A percentile compares a stretch with the other conserved stretches of the same genome.
These are phyloP conservation scores for Bothrops alternatus DNA, from an alignment of 2,797 vertebrate genomes.

Conservation along the genomic window DNA sequence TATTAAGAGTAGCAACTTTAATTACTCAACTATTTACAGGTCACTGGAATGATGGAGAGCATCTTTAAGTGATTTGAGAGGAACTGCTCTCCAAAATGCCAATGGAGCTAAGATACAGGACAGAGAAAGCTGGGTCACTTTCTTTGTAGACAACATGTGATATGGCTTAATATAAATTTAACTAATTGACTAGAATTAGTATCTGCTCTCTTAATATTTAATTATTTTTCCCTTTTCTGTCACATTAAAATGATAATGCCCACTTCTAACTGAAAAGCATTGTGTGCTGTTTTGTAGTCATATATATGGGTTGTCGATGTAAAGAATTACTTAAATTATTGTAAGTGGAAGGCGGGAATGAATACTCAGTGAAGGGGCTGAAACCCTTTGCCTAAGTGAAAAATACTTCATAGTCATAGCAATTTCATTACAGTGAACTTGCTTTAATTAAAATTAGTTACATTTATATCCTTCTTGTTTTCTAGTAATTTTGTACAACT, in stretches of 20 bases:
- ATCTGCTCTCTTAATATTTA: not conserved
- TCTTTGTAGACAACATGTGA: not conserved
- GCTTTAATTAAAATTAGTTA: constrained; percentile 4
- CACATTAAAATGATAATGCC: not conserved
- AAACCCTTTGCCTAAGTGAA: not conserved
- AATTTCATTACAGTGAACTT: constrained; percentile 4
- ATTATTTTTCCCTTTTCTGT: not conserved
- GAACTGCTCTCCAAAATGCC: not conserved
- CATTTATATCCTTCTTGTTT: constrained; percentile 29
- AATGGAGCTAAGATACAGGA: not conserved
- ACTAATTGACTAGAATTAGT: not conserved
- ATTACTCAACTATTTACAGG: not conserved
- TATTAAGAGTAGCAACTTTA: not conserved
- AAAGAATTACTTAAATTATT: not conserved
- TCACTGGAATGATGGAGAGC: not conserved
- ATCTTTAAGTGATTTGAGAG: not conserved
- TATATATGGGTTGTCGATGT: not conserved
- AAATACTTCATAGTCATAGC: not conserved
- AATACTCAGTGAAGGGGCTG: not conserved
- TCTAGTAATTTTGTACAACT: not conserved
- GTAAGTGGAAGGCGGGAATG: not conserved
- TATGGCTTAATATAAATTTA: not conserved
- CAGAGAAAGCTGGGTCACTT: not conserved
- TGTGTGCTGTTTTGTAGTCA: not conserved
- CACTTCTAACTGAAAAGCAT: not conserved